Conservation (phyloP, 2,888 invertebrate genomes). For the Sarcophaga subvicina region DNA sequence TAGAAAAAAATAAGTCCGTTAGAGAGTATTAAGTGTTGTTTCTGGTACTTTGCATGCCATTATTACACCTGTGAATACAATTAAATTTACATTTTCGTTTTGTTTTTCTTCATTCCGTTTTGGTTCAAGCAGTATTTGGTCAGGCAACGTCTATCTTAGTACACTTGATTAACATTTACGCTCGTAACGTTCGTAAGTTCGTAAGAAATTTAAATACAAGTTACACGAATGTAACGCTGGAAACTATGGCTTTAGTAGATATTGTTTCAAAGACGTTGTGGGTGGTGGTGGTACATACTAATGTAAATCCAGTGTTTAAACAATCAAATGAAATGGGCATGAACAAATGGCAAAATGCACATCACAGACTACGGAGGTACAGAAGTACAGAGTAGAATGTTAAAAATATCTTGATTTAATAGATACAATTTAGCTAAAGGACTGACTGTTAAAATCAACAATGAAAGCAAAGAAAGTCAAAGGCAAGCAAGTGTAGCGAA, state of each 20-base stretch:
- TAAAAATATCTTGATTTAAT: conserved; percentile 45
- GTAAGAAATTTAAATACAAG: background rate
- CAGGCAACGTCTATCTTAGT: conserved; percentile 47
- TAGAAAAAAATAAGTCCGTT: background rate
- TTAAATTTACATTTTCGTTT: conserved; percentile 78
- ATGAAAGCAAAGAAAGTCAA: background rate
- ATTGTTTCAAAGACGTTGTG: too few species aligned
- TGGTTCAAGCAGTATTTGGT: conserved; percentile 40
- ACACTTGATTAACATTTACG: conserved; percentile 79
- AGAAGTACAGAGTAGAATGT: background rate
- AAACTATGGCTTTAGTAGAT: too few species aligned
- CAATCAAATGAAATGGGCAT: background rate
- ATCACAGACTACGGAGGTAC: background rate
- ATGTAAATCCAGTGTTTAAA: conserved; percentile 40
- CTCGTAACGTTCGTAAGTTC: conserved; percentile 51
- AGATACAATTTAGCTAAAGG: conserved; percentile 16
- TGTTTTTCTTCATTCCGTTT: background rate
- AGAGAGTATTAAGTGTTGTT: conserved; percentile 16
- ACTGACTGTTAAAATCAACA: conserved; percentile 2
- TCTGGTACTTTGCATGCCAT: conserved; percentile 71
- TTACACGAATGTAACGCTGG: background rate
- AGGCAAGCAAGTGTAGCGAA: background rate
- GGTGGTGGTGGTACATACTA: conserved; percentile 1
- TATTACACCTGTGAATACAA: conserved; percentile 77
- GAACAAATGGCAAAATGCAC: background rate